Evolutionary conservation across 2,888 invertebrate genomes (phyloP), one percentile per base, ranked within the genome.

Genomic region (Agrotis exclamationis): DNA sequence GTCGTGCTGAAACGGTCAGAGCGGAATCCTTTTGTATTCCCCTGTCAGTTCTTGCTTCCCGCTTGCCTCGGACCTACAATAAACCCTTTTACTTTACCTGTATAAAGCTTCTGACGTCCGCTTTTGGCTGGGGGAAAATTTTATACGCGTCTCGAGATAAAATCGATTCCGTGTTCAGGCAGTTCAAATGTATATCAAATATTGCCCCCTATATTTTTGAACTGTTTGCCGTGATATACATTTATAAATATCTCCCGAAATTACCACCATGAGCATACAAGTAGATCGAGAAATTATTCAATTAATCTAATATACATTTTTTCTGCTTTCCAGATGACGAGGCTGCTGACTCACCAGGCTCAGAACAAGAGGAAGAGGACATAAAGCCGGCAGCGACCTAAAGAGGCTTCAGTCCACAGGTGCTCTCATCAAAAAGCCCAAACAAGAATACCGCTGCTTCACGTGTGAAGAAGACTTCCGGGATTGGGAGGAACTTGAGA

Each of bases 381-480:
- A 72, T 79, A 22, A 85, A 86, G 50, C 80, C 87, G 2, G 70
- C 81, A 7, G 86, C 85, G 6, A 90, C 85, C 78, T 96, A 74
- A 93, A 93, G 74, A 91, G 92, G 62, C 89, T 96, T 0, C 92
- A 95, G 79, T 94, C 93, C 57, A 75, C 84, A 3, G 84, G 85
- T 16, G 84, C 85, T 4, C 70, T 85, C n/a, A 76, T 83, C 20
- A 94, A 92, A 74, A 93, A 94, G 66, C 95, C 94, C 0, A 95
- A 95, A 77, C 85, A 92, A 68, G 95, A 95, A 78, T 88, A 90
- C 75, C 92, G 90, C 80, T 97, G 97, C 84, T 91, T 90, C 81
- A 96, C 96, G 48, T 97, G 97, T 85, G 91, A 96, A 82, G 90
- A 95, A 71, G 95, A 96, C 70, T 97, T 96, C 86, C 89, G 88